phyloP scores from a whole-genome alignment of 2,113 vertebrate genomes.

The Thamnophis sirtalis region DNA sequence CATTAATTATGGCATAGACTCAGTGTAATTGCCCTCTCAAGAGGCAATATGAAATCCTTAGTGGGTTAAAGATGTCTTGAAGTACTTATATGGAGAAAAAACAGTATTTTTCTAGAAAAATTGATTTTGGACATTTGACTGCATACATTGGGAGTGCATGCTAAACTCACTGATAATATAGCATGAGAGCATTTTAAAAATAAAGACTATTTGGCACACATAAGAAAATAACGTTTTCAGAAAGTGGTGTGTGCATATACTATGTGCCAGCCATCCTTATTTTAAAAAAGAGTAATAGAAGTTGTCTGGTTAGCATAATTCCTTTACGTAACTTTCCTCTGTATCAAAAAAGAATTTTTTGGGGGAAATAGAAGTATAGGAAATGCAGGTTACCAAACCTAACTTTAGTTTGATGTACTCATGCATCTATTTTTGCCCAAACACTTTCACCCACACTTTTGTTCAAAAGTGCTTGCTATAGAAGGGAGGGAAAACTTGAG shows the following conservation, averaged over 20 bases:
- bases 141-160: neutral
- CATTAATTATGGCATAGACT: conserved; percentile 29
- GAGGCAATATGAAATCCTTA: neutral
- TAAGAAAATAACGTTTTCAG: neutral
- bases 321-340: neutral
- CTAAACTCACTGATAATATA: neutral
- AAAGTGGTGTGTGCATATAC: neutral
- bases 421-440: neutral
- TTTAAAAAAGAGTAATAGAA: neutral
- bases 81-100: neutral
- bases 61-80: neutral
- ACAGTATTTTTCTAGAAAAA: neutral
- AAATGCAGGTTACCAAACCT: neutral
- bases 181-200: neutral
- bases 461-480: neutral
- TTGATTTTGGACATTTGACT: neutral
- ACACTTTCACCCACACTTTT: neutral
- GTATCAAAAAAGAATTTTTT: neutral
- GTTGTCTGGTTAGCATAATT: neutral
- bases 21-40: conserved; percentile 25
- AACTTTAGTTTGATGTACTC: neutral
- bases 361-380: neutral
- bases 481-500: neutral
- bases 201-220: neutral
- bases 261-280: neutral